phyloP scores from a whole-genome alignment of 2,113 vertebrate species.

The Engraulis encrasicolus region DNA sequence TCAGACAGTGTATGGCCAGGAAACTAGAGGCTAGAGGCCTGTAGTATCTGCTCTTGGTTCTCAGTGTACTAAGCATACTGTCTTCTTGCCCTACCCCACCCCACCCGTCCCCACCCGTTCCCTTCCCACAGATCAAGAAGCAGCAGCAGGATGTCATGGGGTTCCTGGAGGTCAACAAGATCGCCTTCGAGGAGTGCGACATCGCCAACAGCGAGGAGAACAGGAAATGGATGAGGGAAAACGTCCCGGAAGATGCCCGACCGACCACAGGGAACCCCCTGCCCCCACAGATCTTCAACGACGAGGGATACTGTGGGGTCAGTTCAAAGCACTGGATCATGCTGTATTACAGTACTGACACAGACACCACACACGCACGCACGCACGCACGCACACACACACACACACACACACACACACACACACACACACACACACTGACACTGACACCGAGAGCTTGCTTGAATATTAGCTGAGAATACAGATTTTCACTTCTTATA shows the following conservation, averaged over 20 bases:
- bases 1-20: no score
- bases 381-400: no score
- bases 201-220: conserved; percentile 92
- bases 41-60: background rate
- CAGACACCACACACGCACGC: background rate
- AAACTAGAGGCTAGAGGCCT: background rate
- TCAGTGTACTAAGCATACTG: background rate
- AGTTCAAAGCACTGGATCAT: conserved; percentile 49
- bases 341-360: background rate
- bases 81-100: background rate
- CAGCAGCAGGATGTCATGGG: conserved; percentile 94
- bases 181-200: conserved; percentile 93
- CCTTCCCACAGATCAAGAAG: conserved; percentile 89
- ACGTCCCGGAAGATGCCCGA: conserved; percentile 85
- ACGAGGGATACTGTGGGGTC: conserved; percentile 92
- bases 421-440: no score
- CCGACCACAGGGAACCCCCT: conserved; percentile 88
- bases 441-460: no score
- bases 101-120: conserved; percentile 40
- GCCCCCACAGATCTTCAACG: conserved; percentile 95
- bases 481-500: no score
- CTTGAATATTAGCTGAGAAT: no score
- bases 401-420: no score
- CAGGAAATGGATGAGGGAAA: conserved; percentile 96
- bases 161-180: conserved; percentile 93